These are phyloP conservation scores for Athalia circularis DNA, from an alignment of 2,888 invertebrate genomes.

Conservation along the genomic window DNA sequence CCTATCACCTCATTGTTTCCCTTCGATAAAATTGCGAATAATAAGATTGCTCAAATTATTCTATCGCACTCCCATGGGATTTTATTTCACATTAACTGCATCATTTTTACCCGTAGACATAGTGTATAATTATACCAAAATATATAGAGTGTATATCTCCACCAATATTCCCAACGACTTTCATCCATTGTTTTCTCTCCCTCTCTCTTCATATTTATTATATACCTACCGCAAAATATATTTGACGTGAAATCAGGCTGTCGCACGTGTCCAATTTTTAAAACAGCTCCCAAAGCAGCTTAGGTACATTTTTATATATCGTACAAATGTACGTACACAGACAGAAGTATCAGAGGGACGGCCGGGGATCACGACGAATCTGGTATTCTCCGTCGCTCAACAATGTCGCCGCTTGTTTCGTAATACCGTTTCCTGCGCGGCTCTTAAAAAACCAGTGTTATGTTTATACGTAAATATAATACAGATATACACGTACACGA, in stretches of 20 bases:
- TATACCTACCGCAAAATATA: constrained; percentile 29
- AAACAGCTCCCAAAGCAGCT: background rate
- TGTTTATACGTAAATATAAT: background rate
- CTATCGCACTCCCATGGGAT: too few species aligned
- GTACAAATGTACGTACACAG: too few species aligned
- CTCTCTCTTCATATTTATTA: background rate
- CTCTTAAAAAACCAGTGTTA: background rate
- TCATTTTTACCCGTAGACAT: too few species aligned
- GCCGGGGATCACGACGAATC: background rate
- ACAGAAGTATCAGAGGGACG: too few species aligned
- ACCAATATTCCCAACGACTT: background rate
- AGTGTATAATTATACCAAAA: too few species aligned
- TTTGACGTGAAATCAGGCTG: constrained; percentile 18
- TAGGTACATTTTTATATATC: too few species aligned
- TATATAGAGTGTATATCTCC: too few species aligned
- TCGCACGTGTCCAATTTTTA: constrained; percentile 29
- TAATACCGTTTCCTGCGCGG: constrained; percentile 22
- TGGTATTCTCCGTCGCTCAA: constrained; percentile 24
- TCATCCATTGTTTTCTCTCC: background rate
- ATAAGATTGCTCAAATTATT: too few species aligned
- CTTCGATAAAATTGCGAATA: too few species aligned
- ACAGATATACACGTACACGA: background rate
- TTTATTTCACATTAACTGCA: too few species aligned
- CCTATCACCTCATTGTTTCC: background rate
- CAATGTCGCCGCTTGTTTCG: constrained; percentile 34